A percentile compares a stretch with the other conserved stretches of the same genome.
Conservation (phyloP, 2,888 invertebrate species). For the Synergus itoensis region DNA sequence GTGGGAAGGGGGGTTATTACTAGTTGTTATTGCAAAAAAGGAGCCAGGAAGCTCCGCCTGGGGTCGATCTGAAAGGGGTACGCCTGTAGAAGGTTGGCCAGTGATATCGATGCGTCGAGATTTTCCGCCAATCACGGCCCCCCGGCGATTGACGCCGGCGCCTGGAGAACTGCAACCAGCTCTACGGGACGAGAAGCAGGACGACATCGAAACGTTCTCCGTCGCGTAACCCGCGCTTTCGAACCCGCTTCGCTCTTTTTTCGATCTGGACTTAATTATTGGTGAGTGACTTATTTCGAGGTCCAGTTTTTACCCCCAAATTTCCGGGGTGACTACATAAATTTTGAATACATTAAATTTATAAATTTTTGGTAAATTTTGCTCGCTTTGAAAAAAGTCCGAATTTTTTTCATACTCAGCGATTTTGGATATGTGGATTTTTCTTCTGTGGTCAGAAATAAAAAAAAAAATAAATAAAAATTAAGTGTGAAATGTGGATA, state of each 20-base stretch:
- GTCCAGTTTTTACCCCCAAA: background rate
- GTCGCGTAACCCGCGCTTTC: slow-evolving; percentile 75
- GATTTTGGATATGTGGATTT: background rate
- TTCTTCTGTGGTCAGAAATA: background rate
- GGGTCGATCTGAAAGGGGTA: slow-evolving; percentile 72
- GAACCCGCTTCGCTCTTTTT: slow-evolving; percentile 73
- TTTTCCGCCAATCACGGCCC: slow-evolving; percentile 67
- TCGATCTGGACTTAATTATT: slow-evolving; percentile 77
- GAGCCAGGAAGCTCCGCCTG: slow-evolving; percentile 73
- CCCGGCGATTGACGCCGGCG: slow-evolving; percentile 78
- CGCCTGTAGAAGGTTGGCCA: slow-evolving; percentile 65
- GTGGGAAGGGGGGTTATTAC: slow-evolving; percentile 9
- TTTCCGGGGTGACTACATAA: background rate
- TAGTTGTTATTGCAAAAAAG: slow-evolving; percentile 60
- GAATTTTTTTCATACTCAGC: background rate
- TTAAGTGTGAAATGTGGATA: background rate
- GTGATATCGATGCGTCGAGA: slow-evolving; percentile 80
- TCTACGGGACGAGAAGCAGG: slow-evolving; percentile 77
- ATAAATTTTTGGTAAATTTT: background rate
- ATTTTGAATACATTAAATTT: too few relatives aligned
- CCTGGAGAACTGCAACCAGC: slow-evolving; percentile 62
- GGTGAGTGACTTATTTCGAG: slow-evolving; percentile 68
- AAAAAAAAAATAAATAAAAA: too few relatives aligned
- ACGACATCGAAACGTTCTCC: slow-evolving; percentile 81
- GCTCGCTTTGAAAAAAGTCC: background rate